Conservation (phyloP, 2,888 invertebrate genomes). For the Rotaria sp. region DNA sequence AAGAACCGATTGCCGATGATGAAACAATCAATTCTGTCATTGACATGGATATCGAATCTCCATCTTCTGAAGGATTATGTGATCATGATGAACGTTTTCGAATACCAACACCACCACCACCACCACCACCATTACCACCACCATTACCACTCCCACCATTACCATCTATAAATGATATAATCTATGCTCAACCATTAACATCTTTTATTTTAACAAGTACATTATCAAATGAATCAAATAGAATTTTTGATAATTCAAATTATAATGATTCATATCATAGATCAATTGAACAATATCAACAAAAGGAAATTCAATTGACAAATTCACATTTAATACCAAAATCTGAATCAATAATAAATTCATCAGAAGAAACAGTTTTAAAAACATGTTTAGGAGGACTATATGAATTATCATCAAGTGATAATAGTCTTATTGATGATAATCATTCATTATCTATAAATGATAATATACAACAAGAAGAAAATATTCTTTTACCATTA, state of each 20-base stretch:
- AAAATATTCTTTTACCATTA: neutral
- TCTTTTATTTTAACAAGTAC: neutral
- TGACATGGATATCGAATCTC: neutral
- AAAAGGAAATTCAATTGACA: neutral
- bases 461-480: neutral
- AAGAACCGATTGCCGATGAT: neutral
- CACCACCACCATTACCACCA: neutral
- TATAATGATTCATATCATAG: neutral
- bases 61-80: neutral
- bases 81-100: slow-evolving; percentile 27
- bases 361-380: neutral
- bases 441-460: neutral
- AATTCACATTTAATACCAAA: neutral
- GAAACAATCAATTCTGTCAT: neutral
- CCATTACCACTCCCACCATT: neutral
- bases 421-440: neutral
- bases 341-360: neutral
- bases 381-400: neutral
- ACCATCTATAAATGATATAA: neutral
- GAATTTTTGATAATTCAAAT: neutral
- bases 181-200: neutral
- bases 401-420: neutral
- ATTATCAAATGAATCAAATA: neutral
- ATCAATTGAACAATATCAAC: neutral
- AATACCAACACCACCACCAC: neutral